A percentile compares a stretch with the other conserved stretches of the same genome.
phyloP scores from a whole-genome alignment of 2,888 invertebrate species.

The Phalangium opilio region DNA sequence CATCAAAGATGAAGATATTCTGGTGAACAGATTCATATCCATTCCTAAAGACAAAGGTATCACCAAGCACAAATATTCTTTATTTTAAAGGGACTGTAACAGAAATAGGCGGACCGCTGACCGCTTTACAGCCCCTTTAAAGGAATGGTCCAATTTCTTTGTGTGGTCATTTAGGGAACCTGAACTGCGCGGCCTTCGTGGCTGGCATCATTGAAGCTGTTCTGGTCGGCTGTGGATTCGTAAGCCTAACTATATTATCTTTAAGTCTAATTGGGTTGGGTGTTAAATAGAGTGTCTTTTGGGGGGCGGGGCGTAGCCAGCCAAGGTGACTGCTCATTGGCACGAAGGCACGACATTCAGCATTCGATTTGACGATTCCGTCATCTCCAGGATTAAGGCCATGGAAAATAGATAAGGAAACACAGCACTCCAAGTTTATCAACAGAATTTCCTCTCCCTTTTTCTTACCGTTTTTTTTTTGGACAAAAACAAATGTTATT shows the following conservation, averaged over 20 bases:
- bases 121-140: too few relatives aligned
- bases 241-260: slow-evolving; percentile 41
- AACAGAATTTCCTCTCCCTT: too few relatives aligned
- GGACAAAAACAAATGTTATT: too few relatives aligned
- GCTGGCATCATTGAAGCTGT: slow-evolving; percentile 97
- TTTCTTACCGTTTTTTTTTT: too few relatives aligned
- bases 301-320: slow-evolving; percentile 49
- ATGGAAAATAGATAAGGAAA: slow-evolving; percentile 14
- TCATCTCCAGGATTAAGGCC: slow-evolving; percentile 30
- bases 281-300: background rate
- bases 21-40: slow-evolving; percentile 93
- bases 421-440: too few relatives aligned
- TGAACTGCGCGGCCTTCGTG: slow-evolving; percentile 96
- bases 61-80: slow-evolving; percentile 1
- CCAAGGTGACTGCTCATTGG: slow-evolving; percentile 97
- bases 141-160: too few relatives aligned
- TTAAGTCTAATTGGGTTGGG: background rate
- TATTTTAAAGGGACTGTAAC: too few relatives aligned
- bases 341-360: slow-evolving; percentile 98
- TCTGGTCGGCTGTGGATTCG: slow-evolving; percentile 84
- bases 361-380: slow-evolving; percentile 92
- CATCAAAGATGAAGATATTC: slow-evolving; percentile 92
- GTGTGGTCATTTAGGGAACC: slow-evolving; percentile 50
- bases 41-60: slow-evolving; percentile 92
- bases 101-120: too few relatives aligned